Percentiles rank a stretch among this genome's conserved stretches.
phyloP scores from a whole-genome alignment of 2,113 vertebrate genomes.

The Balaeniceps rex region DNA sequence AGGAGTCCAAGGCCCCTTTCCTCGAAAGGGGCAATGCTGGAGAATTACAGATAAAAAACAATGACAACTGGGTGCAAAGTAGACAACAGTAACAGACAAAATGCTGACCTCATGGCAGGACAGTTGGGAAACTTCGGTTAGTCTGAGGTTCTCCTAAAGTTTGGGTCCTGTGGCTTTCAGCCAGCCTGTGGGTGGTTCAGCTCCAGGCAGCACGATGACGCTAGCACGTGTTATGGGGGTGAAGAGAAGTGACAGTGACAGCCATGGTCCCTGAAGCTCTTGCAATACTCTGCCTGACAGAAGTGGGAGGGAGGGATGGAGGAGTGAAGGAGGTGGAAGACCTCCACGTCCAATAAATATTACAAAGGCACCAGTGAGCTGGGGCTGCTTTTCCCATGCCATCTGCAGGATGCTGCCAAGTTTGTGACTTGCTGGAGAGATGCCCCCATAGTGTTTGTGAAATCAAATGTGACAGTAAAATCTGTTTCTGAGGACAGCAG shows the following conservation, averaged over 20 bases:
- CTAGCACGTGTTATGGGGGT: not conserved
- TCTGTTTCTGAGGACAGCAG: slow-evolving; percentile 14
- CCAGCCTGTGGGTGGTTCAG: not conserved
- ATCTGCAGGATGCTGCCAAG: not conserved
- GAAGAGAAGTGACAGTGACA: not conserved
- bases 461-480: slow-evolving; percentile 28
- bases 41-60: not conserved
- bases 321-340: not conserved
- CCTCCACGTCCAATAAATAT: not conserved
- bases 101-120: not conserved
- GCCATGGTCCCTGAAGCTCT: not conserved
- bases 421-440: not conserved
- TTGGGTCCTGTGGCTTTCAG: not conserved
- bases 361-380: slow-evolving; percentile 16
- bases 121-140: not conserved
- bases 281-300: not conserved
- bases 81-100: not conserved
- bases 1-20: not conserved
- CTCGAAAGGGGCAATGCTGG: not conserved
- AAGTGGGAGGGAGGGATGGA: not conserved
- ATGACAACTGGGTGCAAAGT: not conserved
- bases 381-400: not conserved
- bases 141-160: not conserved
- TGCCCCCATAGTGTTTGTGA: slow-evolving; percentile 36
- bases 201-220: not conserved